Base-by-base conservation (phyloP, 1,140 invertebrate species). In the Micrasema minimum region DNA sequence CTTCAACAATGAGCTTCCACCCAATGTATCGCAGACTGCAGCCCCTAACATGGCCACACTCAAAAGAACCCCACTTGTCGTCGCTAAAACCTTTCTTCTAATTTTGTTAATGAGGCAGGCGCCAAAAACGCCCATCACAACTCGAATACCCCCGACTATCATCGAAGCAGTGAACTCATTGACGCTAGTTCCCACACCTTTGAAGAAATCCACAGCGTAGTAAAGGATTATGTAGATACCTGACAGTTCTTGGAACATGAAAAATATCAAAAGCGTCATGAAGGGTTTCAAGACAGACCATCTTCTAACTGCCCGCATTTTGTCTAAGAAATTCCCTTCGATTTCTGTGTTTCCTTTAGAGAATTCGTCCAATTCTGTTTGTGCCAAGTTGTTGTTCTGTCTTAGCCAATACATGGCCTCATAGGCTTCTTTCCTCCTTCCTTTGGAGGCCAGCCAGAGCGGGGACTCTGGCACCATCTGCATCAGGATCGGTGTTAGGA, bases 191-290 rank as follows among this genome's bases (percentile, higher is more conserved):
- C 90, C 88, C 12, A 90, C 87, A 6, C 90, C 86, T 69, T 89
- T 84, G 75, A 92, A 89, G 75, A 92, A 87, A 64, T 86, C 87
- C 0, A 92, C 89, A 0, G 89, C 89, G 75, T 93, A 94, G 78
- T 92, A 94, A 37, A 94, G 82, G 5, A 94, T 88, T 1, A 91
- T 89, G 80, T 94, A 92, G 14, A 92, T 91, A 2, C 91, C 91
- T 0, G 88, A 89, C 53, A 89, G 82, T 76, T 91, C 90, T 84
- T 92, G 91, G 66, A 91, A 87, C 5, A 88, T 76, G 79, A 92
- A 92, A 77, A 91, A 88, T 0, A 83, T 72, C 2, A 90, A 81
- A 0, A 91, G 80, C 1, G 91, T 84, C 0, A 87, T 71, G 75
- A 92, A 90, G 0, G 91, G 90, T 76, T 90, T 90, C 71, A 90